Evolutionary conservation across 2,113 vertebrate species (phyloP), one percentile per base, ranked within the genome.

Genomic region (Rhabdornis inornatus): DNA sequence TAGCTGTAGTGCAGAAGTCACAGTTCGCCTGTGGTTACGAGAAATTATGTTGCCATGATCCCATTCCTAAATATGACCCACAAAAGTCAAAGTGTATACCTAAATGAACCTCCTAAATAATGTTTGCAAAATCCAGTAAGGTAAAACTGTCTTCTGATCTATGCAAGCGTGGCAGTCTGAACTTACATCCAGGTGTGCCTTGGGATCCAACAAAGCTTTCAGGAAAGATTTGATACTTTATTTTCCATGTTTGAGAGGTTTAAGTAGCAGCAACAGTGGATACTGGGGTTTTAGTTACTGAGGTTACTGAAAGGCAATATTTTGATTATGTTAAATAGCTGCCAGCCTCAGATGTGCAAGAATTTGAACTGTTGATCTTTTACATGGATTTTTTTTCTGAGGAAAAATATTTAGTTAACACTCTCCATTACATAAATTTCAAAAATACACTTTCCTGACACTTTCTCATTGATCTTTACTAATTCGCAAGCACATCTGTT

Each of bases 141-240:
- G 49, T 63, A 64, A 64, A 87, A 59, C 10, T 28, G 30, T 27
- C 27, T 75, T 22, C 44, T 55, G 74, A 77, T 60, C 18, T 37
- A 14, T 25, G 24, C 14, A 49, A 88, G 89, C 8, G 2, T 16
- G 28, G 44, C 40, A 86, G 31, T 95, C 96, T 68, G 83, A 90
- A 71, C 66, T 83, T 65, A 27, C 39, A 85, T 94, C 93, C 82
- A 87, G 87, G 66, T 37, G 68, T 35, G 60, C 44, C 87, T 57
- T 96, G 75, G 76, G 75, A 96, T 66, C 60, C 92, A 86, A 72
- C 70, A 91, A 87, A 92, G 53, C 59, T 86, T 71, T 74, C 68
- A 47, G 79, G 61, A 83, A 42, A 63, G 72, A 28, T 27, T 6
- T 74, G 40, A 37, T 14, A 14, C 37, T 71, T 65, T 45, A 33